Base-by-base conservation (phyloP, 1,140 invertebrate species). In the Anastrepha ludens region DNA sequence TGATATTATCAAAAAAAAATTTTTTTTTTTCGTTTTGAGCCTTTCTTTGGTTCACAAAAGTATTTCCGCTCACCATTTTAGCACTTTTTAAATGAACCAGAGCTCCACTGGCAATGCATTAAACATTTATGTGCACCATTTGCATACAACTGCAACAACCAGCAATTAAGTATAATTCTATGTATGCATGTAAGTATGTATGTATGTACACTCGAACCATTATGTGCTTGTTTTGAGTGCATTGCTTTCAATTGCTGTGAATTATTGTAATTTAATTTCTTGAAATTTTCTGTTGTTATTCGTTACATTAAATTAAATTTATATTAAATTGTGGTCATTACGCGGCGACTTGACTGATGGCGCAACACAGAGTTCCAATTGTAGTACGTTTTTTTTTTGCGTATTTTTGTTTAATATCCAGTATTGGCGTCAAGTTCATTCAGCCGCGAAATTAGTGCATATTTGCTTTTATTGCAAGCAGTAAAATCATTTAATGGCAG, bases 401-500 rank as follows among this genome's bases (percentile, higher is more conserved):
- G 29, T 29, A 29, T 29, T 29, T 29, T 29, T 39, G 47, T 81
- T 55, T n/a, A 81, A 15, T 41, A 50, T 20, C 11, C 17, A 47
- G n/a, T 8, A 20, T 0, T 5, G 44, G 70, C 70, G 47, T 50
- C 11, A 58, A 81, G 50, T 29, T 55, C 50, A 81, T 81, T 81
- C 74, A 81, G 74, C 47, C 47, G 50, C 17, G 50, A 81, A 81
- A 81, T 81, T 81, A 81, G 74, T 81, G 74, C 50, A 55, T 81
- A 81, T 81, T 81, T 81, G 74, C 7, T 81, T 81, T 81, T 81
- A 81, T 81, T 55, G 47, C 74, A 6, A n/a, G 47, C n/a, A 20
- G 50, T 81, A 81, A 81, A 81, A 81, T 81, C 74, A 47, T 55
- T 81, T 81, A 81, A 81, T 81, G n/a, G 7, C 74, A n/a, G 74